Percentiles rank a stretch among this genome's conserved stretches.
These are phyloP conservation scores for Tragelaphus strepsiceros DNA, from an alignment of 2,113 vertebrate species.

Conservation along the genomic window DNA sequence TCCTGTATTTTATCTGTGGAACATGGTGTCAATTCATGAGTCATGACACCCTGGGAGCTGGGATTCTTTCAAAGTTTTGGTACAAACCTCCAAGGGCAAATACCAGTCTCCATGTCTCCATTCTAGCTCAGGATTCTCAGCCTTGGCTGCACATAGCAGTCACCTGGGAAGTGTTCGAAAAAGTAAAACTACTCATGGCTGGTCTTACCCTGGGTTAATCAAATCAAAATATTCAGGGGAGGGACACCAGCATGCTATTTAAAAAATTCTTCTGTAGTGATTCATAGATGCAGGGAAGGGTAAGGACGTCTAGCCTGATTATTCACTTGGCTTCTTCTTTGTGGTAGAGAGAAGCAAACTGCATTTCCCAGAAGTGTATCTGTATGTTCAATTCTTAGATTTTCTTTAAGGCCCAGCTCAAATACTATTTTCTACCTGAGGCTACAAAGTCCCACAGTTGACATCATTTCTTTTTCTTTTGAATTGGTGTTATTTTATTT, in stretches of 20 bases:
- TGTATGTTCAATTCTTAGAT: not conserved
- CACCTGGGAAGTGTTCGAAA: not conserved
- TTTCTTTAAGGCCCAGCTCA: not conserved
- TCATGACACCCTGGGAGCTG: not conserved
- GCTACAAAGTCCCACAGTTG: not conserved
- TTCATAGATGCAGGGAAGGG: not conserved
- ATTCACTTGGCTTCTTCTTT: not conserved
- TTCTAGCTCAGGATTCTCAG: not conserved
- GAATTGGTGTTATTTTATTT: not conserved
- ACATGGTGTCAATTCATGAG: not conserved
- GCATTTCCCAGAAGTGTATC: not conserved
- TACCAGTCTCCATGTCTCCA: not conserved
- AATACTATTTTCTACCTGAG: not conserved
- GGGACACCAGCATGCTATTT: not conserved
- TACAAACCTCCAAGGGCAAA: not conserved
- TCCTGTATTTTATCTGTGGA: not conserved
- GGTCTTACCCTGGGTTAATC: not conserved
- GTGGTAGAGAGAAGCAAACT: not conserved
- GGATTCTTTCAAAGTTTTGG: not conserved
- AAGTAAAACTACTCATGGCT: not conserved
- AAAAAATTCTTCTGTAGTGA: not conserved
- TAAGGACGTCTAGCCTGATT: not conserved
- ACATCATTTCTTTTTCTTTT: not conserved
- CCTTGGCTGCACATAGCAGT: not conserved
- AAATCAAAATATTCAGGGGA: not conserved